Base-by-base conservation (phyloP, 2,888 invertebrate genomes). In the Boloria euphrosyne region DNA sequence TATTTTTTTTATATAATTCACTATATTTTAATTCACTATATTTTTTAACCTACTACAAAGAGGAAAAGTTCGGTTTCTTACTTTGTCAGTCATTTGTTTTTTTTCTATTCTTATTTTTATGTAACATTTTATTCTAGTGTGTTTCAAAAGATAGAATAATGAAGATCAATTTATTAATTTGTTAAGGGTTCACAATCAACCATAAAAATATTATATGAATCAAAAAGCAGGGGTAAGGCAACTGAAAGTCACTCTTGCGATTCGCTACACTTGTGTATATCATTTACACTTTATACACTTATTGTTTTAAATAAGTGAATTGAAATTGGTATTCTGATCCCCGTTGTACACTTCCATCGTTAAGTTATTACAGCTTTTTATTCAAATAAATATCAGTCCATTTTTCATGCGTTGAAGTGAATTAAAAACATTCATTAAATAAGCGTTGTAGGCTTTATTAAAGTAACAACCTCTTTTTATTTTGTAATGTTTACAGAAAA, bases 381-480 rank as follows among this genome's bases (percentile, higher is more conserved):
- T 54, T 55, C 62, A 62, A 58, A 65, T 62, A 68, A 50, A 68
- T 53, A 65, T 53, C 27, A 16, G 38, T 31, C 52, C 31, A 57
- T 65, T 65, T 61, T 65, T 58, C 66, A 57, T 52, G 44, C 61
- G 62, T 44, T 62, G 46, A 16, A 66, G 31, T 51, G 57, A 62
- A 66, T 66, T 62, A 62, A 66, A 62, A 66, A 66, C 52, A 58
- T 62, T 62, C 62, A 66, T 57, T 57, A 66, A 53, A 57, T 58
- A 62, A 52, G 46, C 47, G 31, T 49, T 31, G 46, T 49, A 44
- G 46, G 13, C 22, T 65, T 54, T 59, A 43, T 60, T 54, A 31
- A 50, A 49, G 43, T 38, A 38, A 38, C 31, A 38, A 38, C 3
- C 22, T 22, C 22, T 22, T 38, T 7, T 31, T 31, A 31, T 31